Evolutionary conservation across 2,797 vertebrate genomes (phyloP), one percentile per base, ranked within the genome.

Genomic region (Rhinophrynus dorsalis): DNA sequence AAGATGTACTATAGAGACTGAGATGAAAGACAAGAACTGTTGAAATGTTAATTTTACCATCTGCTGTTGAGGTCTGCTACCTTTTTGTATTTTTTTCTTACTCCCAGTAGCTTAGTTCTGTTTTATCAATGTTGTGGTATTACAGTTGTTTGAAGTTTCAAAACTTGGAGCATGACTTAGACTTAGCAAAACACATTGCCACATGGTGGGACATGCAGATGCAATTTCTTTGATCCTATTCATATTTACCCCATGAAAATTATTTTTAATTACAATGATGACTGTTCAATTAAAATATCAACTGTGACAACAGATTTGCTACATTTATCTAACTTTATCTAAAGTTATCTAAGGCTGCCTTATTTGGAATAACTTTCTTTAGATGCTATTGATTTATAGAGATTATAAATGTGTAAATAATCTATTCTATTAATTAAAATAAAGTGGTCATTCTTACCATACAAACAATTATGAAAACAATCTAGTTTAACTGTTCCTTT

Each of bases 1-100:
- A 90, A 91, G 91, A 87, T 85, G 87, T 91, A 91, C 91, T 94
- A 76, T 89, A 79, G 94, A 97, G 93, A 94, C 92, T 74, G 81
- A 96, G 93, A 98, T 98, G 91, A 99, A 98, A 96, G 93, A 89
- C 87, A 89, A 85, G 87, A 96, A 90, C 91, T 97, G 94, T 97
- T 97, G 94, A 98, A 97, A 98, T 97, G 96, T 96, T 98, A 96
- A 98, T 97, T 98, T 96, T 93, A 92, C 95, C 95, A 93, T 98
- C 94, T 95, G 91, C 92, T 94, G 90, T 94, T 88, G 94, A 94
- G 93, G 90, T 93, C 91, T 91, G 93, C 93, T 97, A 96, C 91
- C 90, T 96, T 97, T 89, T 88, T 86, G 80, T 83, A 76, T 85
- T 90, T 92, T 92, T 82, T 85, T 86, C 90, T 82, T 86, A 93